Percentiles rank a stretch among this genome's conserved stretches.
Evolutionary conservation across 2,888 invertebrate genomes (phyloP).

Genomic region (Meteorus colon): DNA sequence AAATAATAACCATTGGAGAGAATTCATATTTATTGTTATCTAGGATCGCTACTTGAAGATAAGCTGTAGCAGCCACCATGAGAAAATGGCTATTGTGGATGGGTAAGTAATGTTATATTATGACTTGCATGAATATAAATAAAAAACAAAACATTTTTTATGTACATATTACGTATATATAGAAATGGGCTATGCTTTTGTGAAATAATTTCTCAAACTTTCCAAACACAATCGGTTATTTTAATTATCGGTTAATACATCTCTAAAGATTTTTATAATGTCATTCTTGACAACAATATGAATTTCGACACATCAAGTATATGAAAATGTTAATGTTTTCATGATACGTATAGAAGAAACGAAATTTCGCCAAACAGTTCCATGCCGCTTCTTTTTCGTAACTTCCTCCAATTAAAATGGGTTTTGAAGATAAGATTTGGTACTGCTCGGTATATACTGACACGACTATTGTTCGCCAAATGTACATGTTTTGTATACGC

Average conservation of each 20-base stretch:
- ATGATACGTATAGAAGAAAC: slow-evolving; percentile 35
- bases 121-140: slow-evolving; percentile 5
- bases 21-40: slow-evolving; percentile 9
- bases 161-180: neutral
- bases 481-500: slow-evolving; percentile 52
- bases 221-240: neutral
- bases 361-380: slow-evolving; percentile 56
- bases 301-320: neutral
- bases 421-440: slow-evolving; percentile 63
- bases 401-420: slow-evolving; percentile 70
- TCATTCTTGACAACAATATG: slow-evolving; percentile 5
- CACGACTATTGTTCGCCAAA: slow-evolving; percentile 61
- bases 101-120: slow-evolving; percentile 58
- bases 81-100: slow-evolving; percentile 67
- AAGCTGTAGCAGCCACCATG: slow-evolving; percentile 64
- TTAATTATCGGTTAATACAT: slow-evolving; percentile 3
- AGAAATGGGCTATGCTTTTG: neutral
- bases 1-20: neutral
- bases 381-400: slow-evolving; percentile 61
- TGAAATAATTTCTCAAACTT: neutral
- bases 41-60: slow-evolving; percentile 52
- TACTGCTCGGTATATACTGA: slow-evolving; percentile 44
- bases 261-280: neutral
- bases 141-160: neutral
- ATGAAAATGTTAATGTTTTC: slow-evolving; percentile 13